Percentiles rank a stretch among this genome's conserved stretches.
Evolutionary conservation across 1,140 invertebrate genomes (phyloP).

Genomic region (Aphis craccivora): DNA sequence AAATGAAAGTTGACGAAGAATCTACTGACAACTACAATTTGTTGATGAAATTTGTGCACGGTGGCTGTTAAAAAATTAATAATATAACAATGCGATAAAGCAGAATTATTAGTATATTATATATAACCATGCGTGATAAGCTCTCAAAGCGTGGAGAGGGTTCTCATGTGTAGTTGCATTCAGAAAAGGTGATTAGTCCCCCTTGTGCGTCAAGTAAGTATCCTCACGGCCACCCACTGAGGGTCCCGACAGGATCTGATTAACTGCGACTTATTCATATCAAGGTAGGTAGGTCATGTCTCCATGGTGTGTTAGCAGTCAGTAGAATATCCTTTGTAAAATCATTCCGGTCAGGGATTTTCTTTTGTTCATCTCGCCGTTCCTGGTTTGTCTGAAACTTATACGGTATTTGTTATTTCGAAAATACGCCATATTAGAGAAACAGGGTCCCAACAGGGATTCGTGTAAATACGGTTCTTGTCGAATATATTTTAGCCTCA

Average conservation of each 20-base stretch:
- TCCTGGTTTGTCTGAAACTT: background rate
- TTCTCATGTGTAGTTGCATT: background rate
- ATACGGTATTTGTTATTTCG: background rate
- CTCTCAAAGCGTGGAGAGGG: background rate
- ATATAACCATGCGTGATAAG: background rate
- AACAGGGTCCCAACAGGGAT: background rate
- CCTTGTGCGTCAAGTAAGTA: background rate
- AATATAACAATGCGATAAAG: background rate
- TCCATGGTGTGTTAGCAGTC: background rate
- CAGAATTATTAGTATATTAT: background rate
- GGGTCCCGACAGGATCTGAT: background rate
- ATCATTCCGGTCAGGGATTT: constrained; percentile 6
- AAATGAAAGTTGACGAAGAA: background rate
- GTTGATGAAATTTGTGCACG: background rate
- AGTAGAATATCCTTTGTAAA: background rate
- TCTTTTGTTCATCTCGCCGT: background rate
- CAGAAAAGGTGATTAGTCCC: background rate
- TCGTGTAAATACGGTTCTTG: background rate
- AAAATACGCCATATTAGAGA: background rate
- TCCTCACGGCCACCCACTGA: background rate
- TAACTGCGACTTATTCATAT: background rate
- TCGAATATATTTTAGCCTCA: background rate
- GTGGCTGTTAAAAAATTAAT: background rate
- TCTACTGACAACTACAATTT: background rate
- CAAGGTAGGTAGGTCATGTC: background rate